Evolutionary conservation across 2,888 invertebrate species (phyloP).

Genomic region (Pristionchus entomophagus): DNA sequence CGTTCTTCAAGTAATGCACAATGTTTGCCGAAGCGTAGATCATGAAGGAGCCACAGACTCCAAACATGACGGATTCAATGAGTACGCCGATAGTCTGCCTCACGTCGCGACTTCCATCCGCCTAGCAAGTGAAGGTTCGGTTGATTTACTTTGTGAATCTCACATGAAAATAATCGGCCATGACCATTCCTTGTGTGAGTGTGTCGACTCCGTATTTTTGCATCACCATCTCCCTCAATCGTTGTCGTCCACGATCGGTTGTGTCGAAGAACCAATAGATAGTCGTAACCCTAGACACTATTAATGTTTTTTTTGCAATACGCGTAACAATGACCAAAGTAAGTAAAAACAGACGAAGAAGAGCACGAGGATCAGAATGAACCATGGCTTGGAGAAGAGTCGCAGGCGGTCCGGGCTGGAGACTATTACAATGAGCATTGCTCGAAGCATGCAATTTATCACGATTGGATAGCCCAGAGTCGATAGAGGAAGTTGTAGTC

Average conservation of each 20-base stretch:
- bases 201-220: neutral
- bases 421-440: neutral
- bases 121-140: no score
- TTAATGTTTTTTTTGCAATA: neutral
- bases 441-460: neutral
- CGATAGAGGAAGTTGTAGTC: conserved; percentile 2
- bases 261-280: neutral
- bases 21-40: neutral
- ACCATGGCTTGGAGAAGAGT: neutral
- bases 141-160: no score
- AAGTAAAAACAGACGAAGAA: neutral
- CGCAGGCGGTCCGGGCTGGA: neutral
- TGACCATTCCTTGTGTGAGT: neutral
- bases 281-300: neutral
- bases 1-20: neutral
- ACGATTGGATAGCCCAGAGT: neutral
- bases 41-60: neutral
- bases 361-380: neutral
- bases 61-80: neutral
- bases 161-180: neutral
- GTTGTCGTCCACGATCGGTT: neutral
- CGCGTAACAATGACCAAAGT: no score
- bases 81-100: neutral
- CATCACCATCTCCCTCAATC: neutral
- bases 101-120: neutral